Evolutionary conservation across 1,140 invertebrate species (phyloP).

Genomic region (Proales similis): DNA sequence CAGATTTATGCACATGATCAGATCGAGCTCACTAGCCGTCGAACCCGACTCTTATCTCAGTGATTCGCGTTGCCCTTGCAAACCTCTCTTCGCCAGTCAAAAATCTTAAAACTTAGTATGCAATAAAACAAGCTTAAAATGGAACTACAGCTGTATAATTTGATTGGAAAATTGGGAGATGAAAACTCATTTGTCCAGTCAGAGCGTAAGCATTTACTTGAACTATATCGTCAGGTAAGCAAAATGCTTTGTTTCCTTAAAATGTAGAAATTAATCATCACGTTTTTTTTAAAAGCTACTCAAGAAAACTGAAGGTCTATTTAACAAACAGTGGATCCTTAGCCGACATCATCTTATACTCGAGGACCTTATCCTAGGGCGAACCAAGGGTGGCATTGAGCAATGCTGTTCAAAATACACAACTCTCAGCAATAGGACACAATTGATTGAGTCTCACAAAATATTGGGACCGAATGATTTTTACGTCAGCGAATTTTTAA

Average conservation of each 20-base stretch:
- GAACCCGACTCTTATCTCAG: no score
- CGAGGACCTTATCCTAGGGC: slow-evolving; percentile 27
- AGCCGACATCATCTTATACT: slow-evolving; percentile 19
- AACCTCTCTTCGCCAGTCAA: no score
- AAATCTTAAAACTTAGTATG: no score
- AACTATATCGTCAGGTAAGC: slow-evolving; percentile 23
- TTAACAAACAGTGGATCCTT: slow-evolving; percentile 25
- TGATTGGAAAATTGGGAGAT: slow-evolving; percentile 11
- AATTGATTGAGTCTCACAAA: slow-evolving; percentile 37
- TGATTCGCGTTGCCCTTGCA: no score
- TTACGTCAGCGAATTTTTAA: slow-evolving; percentile 69
- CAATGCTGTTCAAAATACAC: slow-evolving; percentile 35
- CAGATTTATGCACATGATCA: no score
- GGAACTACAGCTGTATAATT: slow-evolving; percentile 14
- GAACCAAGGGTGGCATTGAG: slow-evolving; percentile 9
- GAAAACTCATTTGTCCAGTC: slow-evolving; percentile 15
- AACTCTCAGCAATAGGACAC: slow-evolving; percentile 2
- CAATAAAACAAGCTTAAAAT: no score
- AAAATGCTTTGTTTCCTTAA: not conserved
- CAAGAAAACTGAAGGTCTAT: slow-evolving; percentile 24
- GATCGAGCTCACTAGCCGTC: no score
- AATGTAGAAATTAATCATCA: not conserved
- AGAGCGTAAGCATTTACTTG: slow-evolving; percentile 24
- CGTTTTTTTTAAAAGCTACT: slow-evolving; percentile 2
- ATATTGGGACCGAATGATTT: slow-evolving; percentile 60